Base-by-base conservation (phyloP, 2,888 invertebrate species). In the Arenicola marina region DNA sequence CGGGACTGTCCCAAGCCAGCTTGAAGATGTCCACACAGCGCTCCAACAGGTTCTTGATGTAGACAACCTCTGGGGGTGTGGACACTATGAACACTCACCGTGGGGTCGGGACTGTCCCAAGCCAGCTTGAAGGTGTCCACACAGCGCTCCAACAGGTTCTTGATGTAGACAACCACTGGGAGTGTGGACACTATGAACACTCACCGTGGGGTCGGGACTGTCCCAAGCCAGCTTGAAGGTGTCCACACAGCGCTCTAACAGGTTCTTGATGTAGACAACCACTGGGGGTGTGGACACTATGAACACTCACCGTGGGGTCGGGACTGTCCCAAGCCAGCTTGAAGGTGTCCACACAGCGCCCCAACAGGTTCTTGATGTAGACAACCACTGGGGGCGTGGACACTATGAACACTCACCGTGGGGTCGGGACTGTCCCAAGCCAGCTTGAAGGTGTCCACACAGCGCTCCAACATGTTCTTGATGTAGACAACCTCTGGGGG, bases 271-370 rank as follows among this genome's bases (percentile, higher is more conserved):
- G 33, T 88, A 87, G 15, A 91, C 89, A 15, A 92, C 90, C 72
- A 89, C 87, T 28, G 73, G 87, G 1, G 92, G 90, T 4, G 93
- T 91, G 73, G 93, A 89, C 46, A 92, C 87, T 66, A 96, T 88
- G 75, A 97, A 91, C 4, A 93, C 92, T 1, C 92, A 91, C 79
- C 96, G 91, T 0, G 93, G 53, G 29, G 71, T 73, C 70, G 38
- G 71, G 58, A 26, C 74, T 75, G 65, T 84, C 80, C 75, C 86
- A 82, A 74, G 93, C 92, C 77, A 92, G 92, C 43, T 92, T 87
- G 84, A 95, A 95, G 79, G 95, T 91, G 85, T 95, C 93, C 75
- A 96, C 92, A 79, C 93, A 93, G 0, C 94, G 93, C 83, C 92
- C 93, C 81, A 93, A 91, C 59, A 96, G 85, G 74, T 92, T 91